Evolutionary conservation across 35 echinoderm and acorn worm species (phyloP).

Genomic region (Holothuria glaberrima): DNA sequence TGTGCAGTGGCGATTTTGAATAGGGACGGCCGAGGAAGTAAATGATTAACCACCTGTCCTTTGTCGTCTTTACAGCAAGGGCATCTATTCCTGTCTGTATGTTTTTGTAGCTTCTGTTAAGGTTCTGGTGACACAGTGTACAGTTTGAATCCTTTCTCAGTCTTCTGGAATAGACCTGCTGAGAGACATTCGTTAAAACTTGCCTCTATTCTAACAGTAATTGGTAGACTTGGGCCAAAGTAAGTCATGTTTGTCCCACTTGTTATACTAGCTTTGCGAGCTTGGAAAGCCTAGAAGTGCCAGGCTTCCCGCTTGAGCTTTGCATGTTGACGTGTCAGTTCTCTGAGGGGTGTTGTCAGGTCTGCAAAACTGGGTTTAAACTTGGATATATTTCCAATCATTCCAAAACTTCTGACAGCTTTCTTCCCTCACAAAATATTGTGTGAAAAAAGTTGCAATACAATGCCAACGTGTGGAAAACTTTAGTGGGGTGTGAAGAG

Average conservation of each 20-base stretch:
- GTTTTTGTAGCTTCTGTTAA: slow-evolving; percentile 67
- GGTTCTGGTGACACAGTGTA: slow-evolving; percentile 63
- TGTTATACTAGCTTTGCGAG: slow-evolving; percentile 74
- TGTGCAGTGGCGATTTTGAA: too few relatives aligned
- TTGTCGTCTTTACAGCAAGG: slow-evolving; percentile 50
- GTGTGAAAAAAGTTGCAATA: too few relatives aligned
- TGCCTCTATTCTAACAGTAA: slow-evolving; percentile 66
- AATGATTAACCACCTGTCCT: too few relatives aligned
- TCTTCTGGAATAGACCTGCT: slow-evolving; percentile 72
- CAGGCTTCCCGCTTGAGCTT: slow-evolving; percentile 66
- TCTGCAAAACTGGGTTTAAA: slow-evolving; percentile 66
- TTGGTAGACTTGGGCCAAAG: slow-evolving; percentile 42
- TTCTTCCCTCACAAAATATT: too few relatives aligned
- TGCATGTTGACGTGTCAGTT: slow-evolving; percentile 59
- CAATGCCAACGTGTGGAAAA: too few relatives aligned
- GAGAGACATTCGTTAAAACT: slow-evolving; percentile 77
- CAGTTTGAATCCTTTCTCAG: slow-evolving; percentile 64
- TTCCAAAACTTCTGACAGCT: slow-evolving; percentile 68
- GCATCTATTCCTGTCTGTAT: slow-evolving; percentile 78
- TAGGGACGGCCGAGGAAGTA: too few relatives aligned
- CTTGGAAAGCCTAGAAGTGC: slow-evolving; percentile 52
- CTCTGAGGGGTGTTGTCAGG: slow-evolving; percentile 64
- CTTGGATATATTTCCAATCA: slow-evolving; percentile 71
- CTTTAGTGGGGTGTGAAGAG: too few relatives aligned
- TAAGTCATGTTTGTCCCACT: slow-evolving; percentile 43